These are phyloP conservation scores for Microplitis manilae DNA, from an alignment of 2,888 invertebrate genomes.

Conservation along the genomic window DNA sequence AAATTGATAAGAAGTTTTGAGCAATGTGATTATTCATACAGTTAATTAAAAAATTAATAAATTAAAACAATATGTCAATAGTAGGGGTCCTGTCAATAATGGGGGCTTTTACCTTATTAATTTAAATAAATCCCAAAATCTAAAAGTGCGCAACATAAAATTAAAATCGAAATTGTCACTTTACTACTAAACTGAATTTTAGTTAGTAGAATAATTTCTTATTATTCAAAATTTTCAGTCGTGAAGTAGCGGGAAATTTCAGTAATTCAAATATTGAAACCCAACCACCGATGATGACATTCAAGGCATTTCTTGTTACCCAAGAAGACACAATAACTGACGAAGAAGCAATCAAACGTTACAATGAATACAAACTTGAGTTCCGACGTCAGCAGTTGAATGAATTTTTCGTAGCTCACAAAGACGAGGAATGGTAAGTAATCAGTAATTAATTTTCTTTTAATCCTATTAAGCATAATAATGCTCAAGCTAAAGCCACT, in stretches of 20 bases:
- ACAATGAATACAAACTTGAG: conserved; percentile 98
- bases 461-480: background rate
- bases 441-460: background rate
- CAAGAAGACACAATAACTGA: conserved; percentile 99
- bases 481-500: background rate
- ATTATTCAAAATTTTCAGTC: background rate
- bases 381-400: conserved; percentile 96
- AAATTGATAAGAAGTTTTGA: too few species aligned
- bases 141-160: too few species aligned
- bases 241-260: conserved; percentile 69
- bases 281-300: conserved; percentile 96
- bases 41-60: too few species aligned
- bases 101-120: too few species aligned
- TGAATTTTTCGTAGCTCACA: conserved; percentile 98
- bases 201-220: too few species aligned
- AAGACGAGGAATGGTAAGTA: conserved; percentile 99
- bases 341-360: conserved; percentile 95
- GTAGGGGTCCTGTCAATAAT: too few species aligned
- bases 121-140: too few species aligned
- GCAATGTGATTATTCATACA: too few species aligned
- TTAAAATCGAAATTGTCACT: too few species aligned
- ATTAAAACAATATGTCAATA: too few species aligned
- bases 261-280: conserved; percentile 76
- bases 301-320: conserved; percentile 95
- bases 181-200: too few species aligned